Evolutionary conservation across 2,888 invertebrate genomes (phyloP).

Genomic region (Drosophila greeni): DNA sequence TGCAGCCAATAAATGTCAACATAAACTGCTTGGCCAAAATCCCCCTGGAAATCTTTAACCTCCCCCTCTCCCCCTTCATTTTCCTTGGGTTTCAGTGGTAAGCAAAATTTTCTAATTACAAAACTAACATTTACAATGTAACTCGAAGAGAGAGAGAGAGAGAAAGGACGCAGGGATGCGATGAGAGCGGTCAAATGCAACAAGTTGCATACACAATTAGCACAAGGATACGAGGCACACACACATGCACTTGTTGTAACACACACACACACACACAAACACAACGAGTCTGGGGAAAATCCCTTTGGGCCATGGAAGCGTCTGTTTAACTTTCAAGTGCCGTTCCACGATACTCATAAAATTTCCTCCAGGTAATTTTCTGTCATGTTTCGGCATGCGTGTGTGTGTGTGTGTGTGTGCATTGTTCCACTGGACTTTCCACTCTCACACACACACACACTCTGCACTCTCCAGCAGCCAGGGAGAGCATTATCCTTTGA

Average conservation of each 20-base stretch:
- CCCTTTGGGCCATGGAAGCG: constrained; percentile 59
- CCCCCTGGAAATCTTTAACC: not conserved
- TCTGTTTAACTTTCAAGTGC: constrained; percentile 71
- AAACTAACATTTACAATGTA: constrained; percentile 73
- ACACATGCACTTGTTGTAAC: constrained; percentile 16
- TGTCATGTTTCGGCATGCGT: constrained; percentile 39
- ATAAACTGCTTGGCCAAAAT: constrained; percentile 32
- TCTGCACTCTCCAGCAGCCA: constrained; percentile 23
- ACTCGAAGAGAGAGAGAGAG: constrained; percentile 56
- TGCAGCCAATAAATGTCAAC: constrained; percentile 70
- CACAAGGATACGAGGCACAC: constrained; percentile 48
- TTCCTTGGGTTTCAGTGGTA: constrained; percentile 46
- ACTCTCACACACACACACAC: constrained; percentile 26
- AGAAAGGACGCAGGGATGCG: constrained; percentile 27
- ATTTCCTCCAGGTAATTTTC: constrained; percentile 72
- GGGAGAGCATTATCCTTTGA: constrained; percentile 22
- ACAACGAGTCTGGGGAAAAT: constrained; percentile 2
- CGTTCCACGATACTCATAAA: constrained; percentile 70
- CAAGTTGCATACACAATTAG: constrained; percentile 74
- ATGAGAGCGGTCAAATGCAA: constrained; percentile 54
- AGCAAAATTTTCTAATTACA: constrained; percentile 71
- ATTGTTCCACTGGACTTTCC: constrained; percentile 58
- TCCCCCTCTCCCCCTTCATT: not conserved
- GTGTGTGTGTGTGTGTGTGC: constrained; percentile 25
- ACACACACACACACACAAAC: constrained; percentile 18